Conservation (phyloP, 2,888 invertebrate genomes). For the Tipula unca region DNA sequence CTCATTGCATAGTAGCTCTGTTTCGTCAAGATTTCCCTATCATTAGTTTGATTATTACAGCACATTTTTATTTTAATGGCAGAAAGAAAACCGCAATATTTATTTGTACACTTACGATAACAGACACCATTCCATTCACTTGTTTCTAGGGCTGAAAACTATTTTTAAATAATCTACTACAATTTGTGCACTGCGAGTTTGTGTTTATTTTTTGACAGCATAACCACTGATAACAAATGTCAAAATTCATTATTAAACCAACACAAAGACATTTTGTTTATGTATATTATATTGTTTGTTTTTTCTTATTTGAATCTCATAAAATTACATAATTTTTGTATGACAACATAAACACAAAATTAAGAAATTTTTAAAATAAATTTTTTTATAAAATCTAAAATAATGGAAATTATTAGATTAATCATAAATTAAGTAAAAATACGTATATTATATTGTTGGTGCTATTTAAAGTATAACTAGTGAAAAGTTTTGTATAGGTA, state of each 20-base stretch:
- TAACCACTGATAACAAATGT: not conserved
- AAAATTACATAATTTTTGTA: conserved; percentile 9
- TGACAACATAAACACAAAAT: not conserved
- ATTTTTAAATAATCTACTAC: not conserved
- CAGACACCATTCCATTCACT: not conserved
- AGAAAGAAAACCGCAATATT: no score
- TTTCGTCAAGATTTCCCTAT: no score
- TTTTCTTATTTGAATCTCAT: not conserved
- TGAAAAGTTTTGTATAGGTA: not conserved
- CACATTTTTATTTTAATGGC: no score
- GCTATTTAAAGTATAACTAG: not conserved
- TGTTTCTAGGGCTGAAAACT: not conserved
- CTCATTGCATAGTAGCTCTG: no score
- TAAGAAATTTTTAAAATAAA: not conserved
- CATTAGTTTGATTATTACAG: no score
- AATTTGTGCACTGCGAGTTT: not conserved
- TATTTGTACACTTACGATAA: no score
- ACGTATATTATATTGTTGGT: not conserved
- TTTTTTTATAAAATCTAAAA: not conserved
- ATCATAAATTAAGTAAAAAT: not conserved
- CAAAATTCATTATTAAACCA: not conserved
- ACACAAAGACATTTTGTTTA: not conserved
- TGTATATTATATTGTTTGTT: not conserved
- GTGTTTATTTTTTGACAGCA: not conserved
- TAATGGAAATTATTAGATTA: not conserved